Percentiles rank a stretch among this genome's conserved stretches.
These are phyloP conservation scores for Cotesia chilonis DNA, from an alignment of 1,140 invertebrate species.

Conservation along the genomic window DNA sequence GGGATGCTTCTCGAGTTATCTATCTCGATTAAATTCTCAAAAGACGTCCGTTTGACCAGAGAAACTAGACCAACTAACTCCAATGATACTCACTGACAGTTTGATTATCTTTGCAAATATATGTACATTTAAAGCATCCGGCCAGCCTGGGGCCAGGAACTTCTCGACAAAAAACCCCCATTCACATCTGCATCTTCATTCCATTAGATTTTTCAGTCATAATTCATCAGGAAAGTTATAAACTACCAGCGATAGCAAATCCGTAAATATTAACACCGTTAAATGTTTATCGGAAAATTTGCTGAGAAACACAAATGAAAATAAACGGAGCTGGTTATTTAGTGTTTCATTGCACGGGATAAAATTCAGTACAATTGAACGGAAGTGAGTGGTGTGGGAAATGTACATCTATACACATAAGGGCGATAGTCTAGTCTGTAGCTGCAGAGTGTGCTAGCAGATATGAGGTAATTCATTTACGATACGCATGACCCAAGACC, in stretches of 20 bases:
- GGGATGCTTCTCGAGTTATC: neutral
- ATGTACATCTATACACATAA: slow-evolving; percentile 2
- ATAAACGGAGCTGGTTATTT: slow-evolving; percentile 22
- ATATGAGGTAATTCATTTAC: slow-evolving; percentile 26
- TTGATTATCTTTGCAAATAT: slow-evolving; percentile 16
- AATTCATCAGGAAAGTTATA: too few species aligned
- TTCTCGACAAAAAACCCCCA: too few species aligned
- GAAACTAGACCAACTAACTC: neutral
- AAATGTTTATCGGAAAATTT: too few species aligned
- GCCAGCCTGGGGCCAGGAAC: too few species aligned
- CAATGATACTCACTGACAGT: neutral
- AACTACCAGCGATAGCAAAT: too few species aligned
- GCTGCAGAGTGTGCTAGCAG: neutral
- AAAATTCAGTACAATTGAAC: slow-evolving; percentile 18
- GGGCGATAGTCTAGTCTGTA: too few species aligned
- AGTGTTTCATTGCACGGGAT: slow-evolving; percentile 22
- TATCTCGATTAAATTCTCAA: neutral
- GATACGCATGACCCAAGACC: neutral
- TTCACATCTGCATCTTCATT: too few species aligned
- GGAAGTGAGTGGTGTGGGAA: too few species aligned
- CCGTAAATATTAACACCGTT: neutral
- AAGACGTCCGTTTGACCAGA: neutral
- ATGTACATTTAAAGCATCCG: neutral
- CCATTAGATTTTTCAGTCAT: too few species aligned
- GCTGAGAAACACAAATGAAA: neutral